Evolutionary conservation across 2,797 vertebrate genomes (phyloP).

Genomic region (Salarias fasciatus): DNA sequence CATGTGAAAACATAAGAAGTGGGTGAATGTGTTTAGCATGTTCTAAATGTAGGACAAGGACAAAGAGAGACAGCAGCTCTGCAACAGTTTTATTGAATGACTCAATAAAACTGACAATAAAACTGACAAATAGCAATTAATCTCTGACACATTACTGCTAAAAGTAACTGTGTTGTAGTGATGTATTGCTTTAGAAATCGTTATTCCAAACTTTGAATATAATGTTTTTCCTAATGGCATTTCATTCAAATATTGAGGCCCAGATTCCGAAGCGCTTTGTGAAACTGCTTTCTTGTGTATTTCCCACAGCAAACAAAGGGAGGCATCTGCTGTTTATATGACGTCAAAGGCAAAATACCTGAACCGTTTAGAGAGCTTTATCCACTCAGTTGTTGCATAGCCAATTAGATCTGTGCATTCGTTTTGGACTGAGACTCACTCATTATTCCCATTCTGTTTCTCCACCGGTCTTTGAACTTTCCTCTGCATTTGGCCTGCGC

Average conservation of each 20-base stretch:
- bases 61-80: too few species aligned
- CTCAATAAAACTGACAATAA: too few species aligned
- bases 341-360: slow-evolving; percentile 31
- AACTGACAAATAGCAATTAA: too few species aligned
- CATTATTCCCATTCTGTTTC: slow-evolving; percentile 50
- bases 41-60: too few species aligned
- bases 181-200: too few species aligned
- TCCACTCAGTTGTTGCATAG: slow-evolving; percentile 34
- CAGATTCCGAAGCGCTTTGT: slow-evolving; percentile 12
- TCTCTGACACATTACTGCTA: too few species aligned
- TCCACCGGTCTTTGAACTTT: slow-evolving; percentile 58
- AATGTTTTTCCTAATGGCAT: neutral
- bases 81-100: too few species aligned
- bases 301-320: slow-evolving; percentile 26
- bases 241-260: slow-evolving; percentile 17
- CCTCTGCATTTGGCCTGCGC: slow-evolving; percentile 34
- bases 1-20: too few species aligned
- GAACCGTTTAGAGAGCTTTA: slow-evolving; percentile 47
- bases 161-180: too few species aligned
- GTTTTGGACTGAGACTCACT: slow-evolving; percentile 43
- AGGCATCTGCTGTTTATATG: slow-evolving; percentile 32
- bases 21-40: too few species aligned
- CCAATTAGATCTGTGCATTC: slow-evolving; percentile 50
- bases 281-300: slow-evolving; percentile 4
- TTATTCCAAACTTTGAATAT: too few species aligned